A percentile compares a stretch with the other conserved stretches of the same genome.
Evolutionary conservation across 2,113 vertebrate genomes (phyloP).

Genomic region (Micromys minutus): DNA sequence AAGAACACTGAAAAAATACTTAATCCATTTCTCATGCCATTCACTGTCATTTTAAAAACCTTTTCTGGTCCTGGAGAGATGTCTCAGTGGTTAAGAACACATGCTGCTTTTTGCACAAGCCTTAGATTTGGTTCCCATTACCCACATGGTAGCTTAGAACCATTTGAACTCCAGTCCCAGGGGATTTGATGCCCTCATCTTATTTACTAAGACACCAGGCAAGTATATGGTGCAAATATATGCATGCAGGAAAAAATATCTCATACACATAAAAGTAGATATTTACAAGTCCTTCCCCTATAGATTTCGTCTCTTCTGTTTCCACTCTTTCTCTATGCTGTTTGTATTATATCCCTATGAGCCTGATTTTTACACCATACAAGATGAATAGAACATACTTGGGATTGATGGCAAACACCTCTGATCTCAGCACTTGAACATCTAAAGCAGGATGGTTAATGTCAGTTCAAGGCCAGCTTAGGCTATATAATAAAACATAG

Average conservation of each 20-base stretch:
- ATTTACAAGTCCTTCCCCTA: neutral
- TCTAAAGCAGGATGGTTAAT: neutral
- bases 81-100: neutral
- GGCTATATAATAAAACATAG: neutral
- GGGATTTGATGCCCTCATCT: neutral
- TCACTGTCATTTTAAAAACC: conserved; percentile 5
- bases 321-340: neutral
- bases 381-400: neutral
- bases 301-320: neutral
- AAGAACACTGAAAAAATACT: neutral
- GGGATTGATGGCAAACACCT: neutral
- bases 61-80: neutral
- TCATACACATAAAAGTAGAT: neutral
- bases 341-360: neutral
- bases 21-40: neutral
- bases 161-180: neutral
- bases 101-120: neutral
- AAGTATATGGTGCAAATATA: neutral
- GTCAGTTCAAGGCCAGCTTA: neutral
- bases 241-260: neutral
- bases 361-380: neutral
- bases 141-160: neutral
- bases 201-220: neutral
- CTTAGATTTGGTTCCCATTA: neutral
- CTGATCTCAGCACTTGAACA: neutral